phyloP scores from a whole-genome alignment of 2,113 vertebrate species.

The Gopherus evgoodei region DNA sequence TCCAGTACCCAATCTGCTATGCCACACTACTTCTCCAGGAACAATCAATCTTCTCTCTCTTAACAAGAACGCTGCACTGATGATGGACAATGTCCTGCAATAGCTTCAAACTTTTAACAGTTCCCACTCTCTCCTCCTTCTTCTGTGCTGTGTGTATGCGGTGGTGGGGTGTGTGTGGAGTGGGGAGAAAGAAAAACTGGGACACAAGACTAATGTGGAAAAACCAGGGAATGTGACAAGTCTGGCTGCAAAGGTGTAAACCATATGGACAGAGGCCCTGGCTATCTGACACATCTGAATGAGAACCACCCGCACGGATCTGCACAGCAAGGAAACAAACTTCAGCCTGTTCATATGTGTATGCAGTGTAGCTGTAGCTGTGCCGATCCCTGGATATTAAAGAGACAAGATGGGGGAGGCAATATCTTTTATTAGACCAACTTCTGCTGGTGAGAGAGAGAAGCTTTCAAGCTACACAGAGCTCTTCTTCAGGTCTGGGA shows the following conservation, averaged over 20 bases:
- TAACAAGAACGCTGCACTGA: not conserved
- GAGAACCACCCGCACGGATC: not conserved
- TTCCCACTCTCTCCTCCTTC: not conserved
- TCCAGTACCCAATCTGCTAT: not conserved
- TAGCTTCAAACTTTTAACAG: not conserved
- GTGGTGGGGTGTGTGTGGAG: not conserved
- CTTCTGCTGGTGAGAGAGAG: not conserved
- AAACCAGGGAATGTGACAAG: not conserved
- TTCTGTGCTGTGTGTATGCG: not conserved
- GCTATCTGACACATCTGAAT: too few species aligned
- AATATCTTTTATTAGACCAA: not conserved
- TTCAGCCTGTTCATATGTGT: not conserved
- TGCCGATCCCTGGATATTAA: not conserved
- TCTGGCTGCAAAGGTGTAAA: not conserved
- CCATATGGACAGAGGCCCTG: not conserved
- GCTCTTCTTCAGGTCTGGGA: not conserved
- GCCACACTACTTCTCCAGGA: not conserved
- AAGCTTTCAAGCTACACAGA: not conserved
- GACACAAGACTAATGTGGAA: too few species aligned
- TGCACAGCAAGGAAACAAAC: not conserved
- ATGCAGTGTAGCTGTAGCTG: not conserved
- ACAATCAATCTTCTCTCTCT: not conserved
- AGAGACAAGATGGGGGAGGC: not conserved
- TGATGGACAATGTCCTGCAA: not conserved
- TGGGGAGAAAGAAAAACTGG: not conserved